Evolutionary conservation across 1,140 invertebrate genomes (phyloP).

Genomic region (Ips typographus): DNA sequence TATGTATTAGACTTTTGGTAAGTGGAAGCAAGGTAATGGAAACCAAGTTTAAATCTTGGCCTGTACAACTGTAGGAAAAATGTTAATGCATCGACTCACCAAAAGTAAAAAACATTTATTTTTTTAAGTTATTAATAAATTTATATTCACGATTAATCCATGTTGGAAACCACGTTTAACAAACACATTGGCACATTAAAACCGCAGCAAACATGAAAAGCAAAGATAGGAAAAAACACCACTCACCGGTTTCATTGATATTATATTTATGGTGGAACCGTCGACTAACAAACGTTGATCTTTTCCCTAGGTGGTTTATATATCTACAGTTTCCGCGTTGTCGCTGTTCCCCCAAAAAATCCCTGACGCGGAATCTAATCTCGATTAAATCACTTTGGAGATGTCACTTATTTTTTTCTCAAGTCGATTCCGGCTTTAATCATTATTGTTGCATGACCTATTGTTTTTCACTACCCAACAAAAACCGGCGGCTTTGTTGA

Average conservation of each 20-base stretch:
- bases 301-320: conserved; percentile 18
- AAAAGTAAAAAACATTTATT: neutral
- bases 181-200: neutral
- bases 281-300: conserved; percentile 15
- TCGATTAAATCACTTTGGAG: conserved; percentile 17
- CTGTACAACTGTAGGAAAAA: neutral
- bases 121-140: too few relatives aligned
- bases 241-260: conserved; percentile 33
- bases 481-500: neutral
- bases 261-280: conserved; percentile 5
- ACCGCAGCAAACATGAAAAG: too few relatives aligned
- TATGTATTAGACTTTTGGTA: too few relatives aligned
- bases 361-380: conserved; percentile 6
- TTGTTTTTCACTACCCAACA: neutral
- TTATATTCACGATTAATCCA: too few relatives aligned
- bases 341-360: conserved; percentile 18
- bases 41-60: neutral
- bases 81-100: neutral
- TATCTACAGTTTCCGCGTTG: conserved; percentile 17
- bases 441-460: conserved; percentile 11
- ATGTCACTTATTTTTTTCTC: conserved; percentile 9
- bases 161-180: too few relatives aligned
- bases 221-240: neutral
- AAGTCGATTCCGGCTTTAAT: neutral
- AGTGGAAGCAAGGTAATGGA: too few relatives aligned